A percentile compares a stretch with the other conserved stretches of the same genome.
Evolutionary conservation across 2,113 vertebrate species (phyloP).

Genomic region (Rhizomys pruinosus): DNA sequence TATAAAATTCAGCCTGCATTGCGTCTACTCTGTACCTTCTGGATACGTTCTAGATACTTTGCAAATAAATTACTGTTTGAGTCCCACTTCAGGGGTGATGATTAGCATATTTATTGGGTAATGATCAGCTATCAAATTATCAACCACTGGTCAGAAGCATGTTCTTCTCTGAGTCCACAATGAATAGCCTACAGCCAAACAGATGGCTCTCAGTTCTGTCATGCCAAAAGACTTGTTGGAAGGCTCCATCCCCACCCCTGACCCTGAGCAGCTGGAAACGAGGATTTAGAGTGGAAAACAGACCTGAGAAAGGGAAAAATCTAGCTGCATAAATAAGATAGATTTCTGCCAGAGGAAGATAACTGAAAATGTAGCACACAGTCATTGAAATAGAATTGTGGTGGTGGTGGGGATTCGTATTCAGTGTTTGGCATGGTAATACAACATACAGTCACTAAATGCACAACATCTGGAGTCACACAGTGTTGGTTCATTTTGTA

Average conservation of each 20-base stretch:
- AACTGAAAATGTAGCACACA: not conserved
- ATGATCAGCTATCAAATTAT: constrained; percentile 80
- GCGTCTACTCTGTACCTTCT: constrained; percentile 25
- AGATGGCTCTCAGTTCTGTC: constrained; percentile 67
- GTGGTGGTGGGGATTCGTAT: not conserved
- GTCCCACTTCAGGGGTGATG: constrained; percentile 69
- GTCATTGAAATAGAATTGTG: not conserved
- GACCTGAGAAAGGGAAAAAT: constrained; percentile 48
- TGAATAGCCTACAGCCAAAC: constrained; percentile 73
- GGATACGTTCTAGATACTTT: constrained; percentile 47
- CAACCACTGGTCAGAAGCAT: constrained; percentile 71
- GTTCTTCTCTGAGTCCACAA: not conserved
- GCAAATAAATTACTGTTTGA: constrained; percentile 74
- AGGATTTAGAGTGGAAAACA: constrained; percentile 60
- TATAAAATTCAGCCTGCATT: constrained; percentile 27
- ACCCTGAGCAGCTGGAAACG: constrained; percentile 74
- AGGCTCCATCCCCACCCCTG: constrained; percentile 50
- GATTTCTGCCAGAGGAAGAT: constrained; percentile 2
- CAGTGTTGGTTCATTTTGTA: not conserved
- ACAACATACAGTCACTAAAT: not conserved
- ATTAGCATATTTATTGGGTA: constrained; percentile 82
- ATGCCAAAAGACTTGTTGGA: constrained; percentile 74
- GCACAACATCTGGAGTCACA: not conserved
- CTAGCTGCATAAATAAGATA: constrained; percentile 63
- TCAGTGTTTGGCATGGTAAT: not conserved